phyloP scores from a whole-genome alignment of 2,888 invertebrate species.

The Stenichneumon culpator region DNA sequence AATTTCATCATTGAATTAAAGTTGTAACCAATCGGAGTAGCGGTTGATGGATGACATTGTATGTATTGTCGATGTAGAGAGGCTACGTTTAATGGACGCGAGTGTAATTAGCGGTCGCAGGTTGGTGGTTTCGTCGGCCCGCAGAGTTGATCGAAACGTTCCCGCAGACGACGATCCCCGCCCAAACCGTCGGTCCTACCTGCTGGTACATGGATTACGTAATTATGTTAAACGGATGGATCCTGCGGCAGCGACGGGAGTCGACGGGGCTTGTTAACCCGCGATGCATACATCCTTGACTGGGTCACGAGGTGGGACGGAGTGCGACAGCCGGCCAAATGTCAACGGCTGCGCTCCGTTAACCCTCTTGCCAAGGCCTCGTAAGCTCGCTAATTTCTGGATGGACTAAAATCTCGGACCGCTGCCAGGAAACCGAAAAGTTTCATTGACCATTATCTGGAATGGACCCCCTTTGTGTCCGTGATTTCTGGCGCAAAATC shows the following conservation, averaged over 20 bases:
- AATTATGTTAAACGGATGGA: conserved; percentile 53
- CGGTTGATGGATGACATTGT: neutral
- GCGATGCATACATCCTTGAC: neutral
- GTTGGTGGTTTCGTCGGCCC: conserved; percentile 12
- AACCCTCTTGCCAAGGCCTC: conserved; percentile 15
- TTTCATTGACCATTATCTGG: conserved; percentile 7
- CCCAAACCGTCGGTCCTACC: neutral
- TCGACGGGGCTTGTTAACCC: conserved; percentile 21
- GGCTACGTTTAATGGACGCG: neutral
- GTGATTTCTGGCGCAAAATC: neutral
- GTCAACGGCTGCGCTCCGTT: neutral
- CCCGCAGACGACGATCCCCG: neutral
- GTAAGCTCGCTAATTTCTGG: conserved; percentile 36
- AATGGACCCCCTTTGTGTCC: neutral
- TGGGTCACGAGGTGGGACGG: conserved; percentile 12
- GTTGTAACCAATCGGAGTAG: neutral
- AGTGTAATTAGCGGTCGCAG: conserved; percentile 13
- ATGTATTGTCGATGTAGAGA: neutral
- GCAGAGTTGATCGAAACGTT: conserved; percentile 11
- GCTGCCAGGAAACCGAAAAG: neutral
- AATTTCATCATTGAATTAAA: no score
- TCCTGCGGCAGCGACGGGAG: conserved; percentile 28
- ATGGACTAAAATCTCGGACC: neutral
- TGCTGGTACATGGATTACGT: conserved; percentile 29
- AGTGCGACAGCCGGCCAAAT: conserved; percentile 9